phyloP scores from a whole-genome alignment of 2,888 invertebrate genomes.

The Drosophila mercatorum region DNA sequence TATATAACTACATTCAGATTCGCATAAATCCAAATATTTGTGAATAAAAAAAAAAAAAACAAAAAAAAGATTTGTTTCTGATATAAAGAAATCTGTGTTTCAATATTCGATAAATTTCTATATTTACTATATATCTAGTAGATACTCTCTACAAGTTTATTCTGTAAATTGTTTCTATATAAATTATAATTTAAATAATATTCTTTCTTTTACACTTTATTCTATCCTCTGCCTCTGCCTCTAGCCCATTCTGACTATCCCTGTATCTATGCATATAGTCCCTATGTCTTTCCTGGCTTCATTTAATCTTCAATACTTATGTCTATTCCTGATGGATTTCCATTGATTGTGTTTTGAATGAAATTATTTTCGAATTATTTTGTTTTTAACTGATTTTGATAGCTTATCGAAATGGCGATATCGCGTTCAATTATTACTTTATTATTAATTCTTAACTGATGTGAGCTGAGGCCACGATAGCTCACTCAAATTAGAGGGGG shows the following conservation, averaged over 20 bases:
- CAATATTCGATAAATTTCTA: neutral
- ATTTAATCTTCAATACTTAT: neutral
- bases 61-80: neutral
- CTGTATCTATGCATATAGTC: neutral
- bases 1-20: neutral
- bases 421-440: conserved; percentile 4
- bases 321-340: neutral
- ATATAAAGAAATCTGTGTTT: neutral
- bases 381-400: neutral
- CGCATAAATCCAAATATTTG: neutral
- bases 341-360: neutral
- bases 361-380: neutral
- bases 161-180: no score
- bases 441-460: conserved; percentile 6
- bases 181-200: no score
- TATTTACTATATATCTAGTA: neutral
- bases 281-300: neutral
- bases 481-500: neutral
- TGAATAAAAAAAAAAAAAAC: neutral
- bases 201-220: no score
- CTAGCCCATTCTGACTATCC: neutral
- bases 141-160: no score
- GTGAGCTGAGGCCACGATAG: neutral
- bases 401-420: neutral
- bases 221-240: neutral